phyloP scores from a whole-genome alignment of 2,888 invertebrate genomes.

The Lumbricus terrestris region DNA sequence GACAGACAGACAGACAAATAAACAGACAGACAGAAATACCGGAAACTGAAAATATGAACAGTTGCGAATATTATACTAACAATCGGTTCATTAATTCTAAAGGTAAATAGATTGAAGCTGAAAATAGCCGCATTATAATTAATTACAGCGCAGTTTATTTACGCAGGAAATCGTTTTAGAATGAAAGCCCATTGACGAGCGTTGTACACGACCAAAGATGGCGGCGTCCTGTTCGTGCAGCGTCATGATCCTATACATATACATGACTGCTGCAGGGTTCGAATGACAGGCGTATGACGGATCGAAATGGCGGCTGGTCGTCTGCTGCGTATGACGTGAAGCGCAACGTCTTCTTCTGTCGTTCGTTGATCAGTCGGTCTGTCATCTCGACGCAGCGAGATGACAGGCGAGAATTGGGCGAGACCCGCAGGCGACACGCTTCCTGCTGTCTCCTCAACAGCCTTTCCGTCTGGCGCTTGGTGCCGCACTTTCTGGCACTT shows the following conservation, averaged over 20 bases:
- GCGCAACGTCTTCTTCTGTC: neutral
- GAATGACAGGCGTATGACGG: neutral
- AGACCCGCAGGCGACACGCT: neutral
- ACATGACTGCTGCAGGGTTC: neutral
- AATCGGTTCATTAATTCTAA: neutral
- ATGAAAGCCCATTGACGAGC: neutral
- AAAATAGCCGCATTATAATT: neutral
- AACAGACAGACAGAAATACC: too few species aligned
- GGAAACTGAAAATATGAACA: too few species aligned
- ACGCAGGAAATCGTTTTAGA: neutral
- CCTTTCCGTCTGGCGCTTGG: neutral
- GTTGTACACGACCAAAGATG: neutral
- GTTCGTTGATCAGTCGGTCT: too few species aligned
- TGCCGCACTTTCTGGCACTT: conserved; percentile 3
- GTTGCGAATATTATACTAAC: too few species aligned
- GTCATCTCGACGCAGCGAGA: neutral
- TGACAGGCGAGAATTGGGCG: conserved; percentile 3
- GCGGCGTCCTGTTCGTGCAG: neutral
- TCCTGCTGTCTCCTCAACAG: neutral
- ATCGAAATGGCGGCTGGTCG: neutral
- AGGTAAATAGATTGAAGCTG: neutral
- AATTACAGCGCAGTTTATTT: neutral
- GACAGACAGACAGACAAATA: too few species aligned
- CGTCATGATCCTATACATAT: too few species aligned
- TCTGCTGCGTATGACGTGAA: neutral